Percentiles rank a stretch among this genome's conserved stretches.
Evolutionary conservation across 2,113 vertebrate genomes (phyloP).

Genomic region (Heteronetta atricapilla): DNA sequence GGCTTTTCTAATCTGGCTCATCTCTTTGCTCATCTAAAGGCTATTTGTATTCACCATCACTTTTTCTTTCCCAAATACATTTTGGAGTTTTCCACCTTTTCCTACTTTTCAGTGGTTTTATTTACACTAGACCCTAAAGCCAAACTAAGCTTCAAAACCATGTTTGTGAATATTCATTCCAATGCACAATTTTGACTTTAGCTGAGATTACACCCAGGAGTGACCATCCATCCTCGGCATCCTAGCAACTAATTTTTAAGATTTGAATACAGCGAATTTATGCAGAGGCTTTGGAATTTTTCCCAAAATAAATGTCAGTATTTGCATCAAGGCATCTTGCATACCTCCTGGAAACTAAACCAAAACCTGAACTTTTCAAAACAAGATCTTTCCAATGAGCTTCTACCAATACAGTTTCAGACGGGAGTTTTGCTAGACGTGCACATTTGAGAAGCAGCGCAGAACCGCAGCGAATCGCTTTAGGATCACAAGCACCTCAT

Average conservation of each 20-base stretch:
- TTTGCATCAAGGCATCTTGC: neutral
- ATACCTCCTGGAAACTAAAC: neutral
- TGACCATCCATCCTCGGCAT: neutral
- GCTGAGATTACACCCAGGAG: neutral
- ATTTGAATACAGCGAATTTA: neutral
- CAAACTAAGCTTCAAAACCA: neutral
- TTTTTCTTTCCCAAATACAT: neutral
- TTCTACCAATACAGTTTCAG: neutral
- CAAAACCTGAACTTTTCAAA: neutral
- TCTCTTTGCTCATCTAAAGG: neutral
- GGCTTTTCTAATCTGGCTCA: neutral
- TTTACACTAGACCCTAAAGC: neutral
- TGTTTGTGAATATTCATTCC: neutral
- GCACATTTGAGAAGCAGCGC: neutral
- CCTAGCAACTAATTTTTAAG: neutral
- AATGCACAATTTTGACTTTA: neutral
- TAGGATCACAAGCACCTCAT: neutral
- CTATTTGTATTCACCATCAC: neutral
- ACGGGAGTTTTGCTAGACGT: neutral
- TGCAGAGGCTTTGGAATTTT: neutral
- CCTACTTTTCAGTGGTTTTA: neutral
- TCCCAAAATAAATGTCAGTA: neutral
- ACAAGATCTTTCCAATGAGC: neutral
- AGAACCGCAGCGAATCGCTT: neutral
- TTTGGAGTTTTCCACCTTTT: neutral